A percentile compares a stretch with the other conserved stretches of the same genome.
These are phyloP conservation scores for Atractosteus spatula DNA, from an alignment of 2,113 vertebrate genomes.

Conservation along the genomic window DNA sequence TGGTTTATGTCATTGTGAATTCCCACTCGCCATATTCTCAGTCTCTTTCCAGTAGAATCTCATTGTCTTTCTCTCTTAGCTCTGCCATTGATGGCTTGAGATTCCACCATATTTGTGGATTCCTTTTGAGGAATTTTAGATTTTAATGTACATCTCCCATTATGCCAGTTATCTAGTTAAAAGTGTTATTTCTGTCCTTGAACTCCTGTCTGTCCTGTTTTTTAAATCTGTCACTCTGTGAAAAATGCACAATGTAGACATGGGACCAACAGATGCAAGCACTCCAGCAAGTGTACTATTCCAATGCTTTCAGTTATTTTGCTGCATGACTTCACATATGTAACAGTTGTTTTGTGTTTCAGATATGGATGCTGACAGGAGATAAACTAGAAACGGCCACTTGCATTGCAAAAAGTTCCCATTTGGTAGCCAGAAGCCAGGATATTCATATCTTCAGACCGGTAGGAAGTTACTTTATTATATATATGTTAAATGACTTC, in stretches of 20 bases:
- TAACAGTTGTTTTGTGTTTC: conserved; percentile 16
- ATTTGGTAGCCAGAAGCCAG: conserved; percentile 72
- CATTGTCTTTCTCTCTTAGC: too few relatives aligned
- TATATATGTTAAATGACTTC: conserved; percentile 34
- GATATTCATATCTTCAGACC: conserved; percentile 74
- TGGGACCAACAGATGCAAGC: too few relatives aligned
- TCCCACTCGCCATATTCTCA: not conserved
- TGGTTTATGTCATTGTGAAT: not conserved
- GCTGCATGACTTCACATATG: conserved; percentile 5
- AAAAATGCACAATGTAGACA: too few relatives aligned
- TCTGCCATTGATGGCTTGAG: too few relatives aligned
- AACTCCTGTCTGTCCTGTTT: too few relatives aligned
- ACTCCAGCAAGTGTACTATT: too few relatives aligned
- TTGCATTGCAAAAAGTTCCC: conserved; percentile 73
- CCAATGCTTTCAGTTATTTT: not conserved
- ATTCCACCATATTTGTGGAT: too few relatives aligned
- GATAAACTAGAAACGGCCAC: conserved; percentile 77
- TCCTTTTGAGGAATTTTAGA: too few relatives aligned
- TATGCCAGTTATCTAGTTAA: not conserved
- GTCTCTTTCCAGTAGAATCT: too few relatives aligned
- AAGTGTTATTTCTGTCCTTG: not conserved
- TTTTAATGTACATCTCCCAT: too few relatives aligned
- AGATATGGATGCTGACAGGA: conserved; percentile 78
- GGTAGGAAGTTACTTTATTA: conserved; percentile 41
- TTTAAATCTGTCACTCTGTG: not conserved